phyloP scores from a whole-genome alignment of 2,888 invertebrate species.

The Hartigia nigra region DNA sequence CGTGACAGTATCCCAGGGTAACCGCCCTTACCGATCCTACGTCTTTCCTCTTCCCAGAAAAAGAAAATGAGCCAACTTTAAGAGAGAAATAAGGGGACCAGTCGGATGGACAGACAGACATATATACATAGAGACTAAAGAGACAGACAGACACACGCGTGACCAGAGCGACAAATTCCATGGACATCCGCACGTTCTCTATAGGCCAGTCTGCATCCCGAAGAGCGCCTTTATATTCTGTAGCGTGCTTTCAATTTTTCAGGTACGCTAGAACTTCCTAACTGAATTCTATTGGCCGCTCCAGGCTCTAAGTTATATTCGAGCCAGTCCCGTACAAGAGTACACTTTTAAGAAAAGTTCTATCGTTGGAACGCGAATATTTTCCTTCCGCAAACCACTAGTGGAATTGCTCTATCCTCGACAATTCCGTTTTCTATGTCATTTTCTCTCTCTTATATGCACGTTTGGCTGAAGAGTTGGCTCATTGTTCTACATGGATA shows the following conservation, averaged over 20 bases:
- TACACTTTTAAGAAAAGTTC: constrained; percentile 35
- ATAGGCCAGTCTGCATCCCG: constrained; percentile 24
- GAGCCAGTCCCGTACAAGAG: neutral
- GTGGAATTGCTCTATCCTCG: constrained; percentile 20
- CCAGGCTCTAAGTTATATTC: constrained; percentile 6
- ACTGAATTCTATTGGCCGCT: constrained; percentile 29
- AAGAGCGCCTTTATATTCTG: constrained; percentile 21
- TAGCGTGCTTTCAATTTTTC: constrained; percentile 14
- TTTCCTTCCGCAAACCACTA: constrained; percentile 20
- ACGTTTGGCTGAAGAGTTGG: too few relatives aligned
- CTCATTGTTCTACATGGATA: too few relatives aligned
- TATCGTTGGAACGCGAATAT: constrained; percentile 38
- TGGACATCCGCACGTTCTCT: constrained; percentile 2
- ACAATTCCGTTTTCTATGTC: constrained; percentile 14
- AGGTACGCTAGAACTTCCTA: constrained; percentile 19
- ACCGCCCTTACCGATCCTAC: neutral
- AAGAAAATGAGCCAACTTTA: neutral
- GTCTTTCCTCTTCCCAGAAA: neutral
- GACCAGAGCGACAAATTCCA: constrained; percentile 29
- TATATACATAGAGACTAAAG: neutral
- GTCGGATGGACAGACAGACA: neutral
- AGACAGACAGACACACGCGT: constrained; percentile 21
- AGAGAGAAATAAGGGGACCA: neutral
- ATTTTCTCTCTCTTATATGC: neutral
- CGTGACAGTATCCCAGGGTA: neutral